A percentile compares a stretch with the other conserved stretches of the same genome.
These are phyloP conservation scores for Apocheima hispidaria DNA, from an alignment of 2,888 invertebrate genomes.

Conservation along the genomic window DNA sequence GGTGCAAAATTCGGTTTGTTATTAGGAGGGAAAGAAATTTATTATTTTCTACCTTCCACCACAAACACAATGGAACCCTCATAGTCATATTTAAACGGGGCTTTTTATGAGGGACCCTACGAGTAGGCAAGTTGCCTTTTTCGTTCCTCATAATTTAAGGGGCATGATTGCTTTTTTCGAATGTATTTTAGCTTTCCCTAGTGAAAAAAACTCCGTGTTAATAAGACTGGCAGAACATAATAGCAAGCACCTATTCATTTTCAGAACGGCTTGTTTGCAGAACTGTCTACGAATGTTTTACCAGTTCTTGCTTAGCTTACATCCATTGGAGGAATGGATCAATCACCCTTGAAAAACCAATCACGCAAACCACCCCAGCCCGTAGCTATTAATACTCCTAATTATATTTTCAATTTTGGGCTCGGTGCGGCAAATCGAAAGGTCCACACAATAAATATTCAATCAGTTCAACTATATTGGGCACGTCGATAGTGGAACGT, in stretches of 20 bases:
- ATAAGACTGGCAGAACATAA: too few species aligned
- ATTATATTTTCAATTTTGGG: slow-evolving; percentile 7
- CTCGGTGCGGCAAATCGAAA: background rate
- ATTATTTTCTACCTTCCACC: slow-evolving; percentile 1
- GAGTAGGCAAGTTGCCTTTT: slow-evolving; percentile 11
- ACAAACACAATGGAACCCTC: slow-evolving; percentile 21
- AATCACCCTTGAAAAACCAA: background rate
- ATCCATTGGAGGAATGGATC: background rate
- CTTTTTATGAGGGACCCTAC: slow-evolving; percentile 8
- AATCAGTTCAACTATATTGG: slow-evolving; percentile 16
- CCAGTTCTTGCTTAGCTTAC: background rate
- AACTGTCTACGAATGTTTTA: background rate
- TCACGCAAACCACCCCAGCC: slow-evolving; percentile 7
- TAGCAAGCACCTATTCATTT: too few species aligned
- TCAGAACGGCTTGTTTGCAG: background rate
- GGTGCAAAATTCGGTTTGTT: slow-evolving; percentile 14
- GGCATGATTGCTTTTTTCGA: background rate
- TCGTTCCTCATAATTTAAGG: background rate
- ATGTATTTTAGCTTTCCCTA: background rate
- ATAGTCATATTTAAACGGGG: slow-evolving; percentile 9
- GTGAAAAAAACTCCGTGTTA: too few species aligned
- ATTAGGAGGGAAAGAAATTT: slow-evolving; percentile 13
- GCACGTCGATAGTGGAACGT: slow-evolving; percentile 16
- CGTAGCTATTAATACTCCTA: slow-evolving; percentile 8
- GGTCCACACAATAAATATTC: slow-evolving; percentile 18